Conservation (phyloP, 2,888 invertebrate species). For the Mellilla xanthometata region DNA sequence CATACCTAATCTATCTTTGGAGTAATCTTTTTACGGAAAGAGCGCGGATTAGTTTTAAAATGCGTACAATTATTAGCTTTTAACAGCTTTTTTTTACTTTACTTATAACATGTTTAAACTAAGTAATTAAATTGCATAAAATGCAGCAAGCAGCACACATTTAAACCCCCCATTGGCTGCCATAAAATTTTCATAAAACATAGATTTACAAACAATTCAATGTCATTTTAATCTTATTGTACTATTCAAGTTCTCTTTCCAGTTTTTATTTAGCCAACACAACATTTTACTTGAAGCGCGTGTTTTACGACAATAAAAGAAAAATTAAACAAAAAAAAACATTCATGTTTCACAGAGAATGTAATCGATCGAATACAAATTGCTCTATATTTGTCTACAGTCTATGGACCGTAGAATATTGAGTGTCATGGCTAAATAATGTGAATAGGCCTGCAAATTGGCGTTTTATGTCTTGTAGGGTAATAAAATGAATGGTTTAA, state of each 20-base stretch:
- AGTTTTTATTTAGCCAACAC: conserved; percentile 26
- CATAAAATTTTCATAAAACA: conserved; percentile 9
- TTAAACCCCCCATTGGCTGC: background rate
- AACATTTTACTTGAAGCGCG: conserved; percentile 27
- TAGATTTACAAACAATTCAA: conserved; percentile 9
- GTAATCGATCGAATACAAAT: conserved; percentile 27
- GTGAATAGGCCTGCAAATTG: background rate
- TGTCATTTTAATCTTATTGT: conserved; percentile 7
- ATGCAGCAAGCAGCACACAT: background rate
- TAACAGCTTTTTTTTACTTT: too few relatives aligned
- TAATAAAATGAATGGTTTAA: background rate
- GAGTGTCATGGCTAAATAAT: background rate
- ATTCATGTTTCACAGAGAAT: conserved; percentile 24
- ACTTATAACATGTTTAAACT: too few relatives aligned
- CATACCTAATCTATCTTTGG: too few relatives aligned
- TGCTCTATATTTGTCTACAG: conserved; percentile 11
- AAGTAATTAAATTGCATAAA: too few relatives aligned
- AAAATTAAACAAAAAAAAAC: conserved; percentile 27
- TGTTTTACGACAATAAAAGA: conserved; percentile 31
- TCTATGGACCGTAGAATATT: conserved; percentile 2
- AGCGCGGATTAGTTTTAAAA: too few relatives aligned
- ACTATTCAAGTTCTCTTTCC: background rate
- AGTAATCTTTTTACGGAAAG: too few relatives aligned
- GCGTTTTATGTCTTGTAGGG: background rate
- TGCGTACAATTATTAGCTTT: too few relatives aligned